Conservation (phyloP, 2,113 vertebrate species). For the Coracopsis vasa region DNA sequence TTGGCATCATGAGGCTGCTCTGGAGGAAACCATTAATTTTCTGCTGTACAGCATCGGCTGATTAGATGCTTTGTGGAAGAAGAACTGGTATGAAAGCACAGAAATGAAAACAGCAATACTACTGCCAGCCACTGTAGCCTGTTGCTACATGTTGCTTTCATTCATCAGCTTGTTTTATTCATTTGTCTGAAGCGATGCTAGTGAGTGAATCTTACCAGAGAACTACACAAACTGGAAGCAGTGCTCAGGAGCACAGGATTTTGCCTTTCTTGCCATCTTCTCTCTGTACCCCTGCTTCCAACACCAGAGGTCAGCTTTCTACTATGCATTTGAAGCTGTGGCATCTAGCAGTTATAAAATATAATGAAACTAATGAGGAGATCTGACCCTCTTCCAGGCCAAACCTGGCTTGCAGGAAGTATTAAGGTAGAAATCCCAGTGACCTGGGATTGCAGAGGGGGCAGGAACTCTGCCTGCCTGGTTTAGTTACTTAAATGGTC, state of each 20-base stretch:
- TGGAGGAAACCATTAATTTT: constrained; percentile 54
- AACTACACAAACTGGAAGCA: not conserved
- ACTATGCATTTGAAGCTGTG: not conserved
- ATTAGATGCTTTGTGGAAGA: constrained; percentile 49
- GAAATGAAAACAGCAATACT: constrained; percentile 29
- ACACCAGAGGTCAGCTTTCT: constrained; percentile 37
- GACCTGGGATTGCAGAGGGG: not conserved
- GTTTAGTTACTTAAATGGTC: not conserved
- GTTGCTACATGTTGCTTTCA: constrained; percentile 1
- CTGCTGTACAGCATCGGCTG: not conserved
- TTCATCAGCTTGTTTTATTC: not conserved
- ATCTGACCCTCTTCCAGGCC: not conserved
- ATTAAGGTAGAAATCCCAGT: not conserved
- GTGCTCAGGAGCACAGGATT: not conserved
- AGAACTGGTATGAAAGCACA: constrained; percentile 19
- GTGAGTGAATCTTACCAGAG: not conserved
- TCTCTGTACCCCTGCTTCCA: not conserved
- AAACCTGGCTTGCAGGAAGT: not conserved
- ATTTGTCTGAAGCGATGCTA: not conserved
- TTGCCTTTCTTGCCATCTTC: not conserved
- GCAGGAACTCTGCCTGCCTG: not conserved
- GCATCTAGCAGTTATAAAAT: not conserved
- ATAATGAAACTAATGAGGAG: not conserved
- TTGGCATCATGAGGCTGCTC: constrained; percentile 6
- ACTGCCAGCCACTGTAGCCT: constrained; percentile 34